These are phyloP conservation scores for Helostoma temminkii DNA, from an alignment of 2,797 vertebrate genomes.

Conservation along the genomic window DNA sequence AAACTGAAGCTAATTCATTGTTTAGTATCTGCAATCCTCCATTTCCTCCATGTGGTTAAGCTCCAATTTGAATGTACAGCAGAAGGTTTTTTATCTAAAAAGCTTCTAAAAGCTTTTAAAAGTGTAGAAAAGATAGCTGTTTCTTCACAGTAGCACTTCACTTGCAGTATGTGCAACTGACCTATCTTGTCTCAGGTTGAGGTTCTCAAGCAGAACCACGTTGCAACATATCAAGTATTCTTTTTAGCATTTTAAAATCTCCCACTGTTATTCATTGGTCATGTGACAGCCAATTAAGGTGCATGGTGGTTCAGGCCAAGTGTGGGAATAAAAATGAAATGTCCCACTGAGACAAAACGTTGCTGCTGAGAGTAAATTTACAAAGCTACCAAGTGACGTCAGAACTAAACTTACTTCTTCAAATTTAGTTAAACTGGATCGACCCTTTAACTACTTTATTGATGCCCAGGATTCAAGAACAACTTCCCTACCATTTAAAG, in stretches of 20 bases:
- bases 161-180: not conserved
- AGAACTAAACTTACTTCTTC: not conserved
- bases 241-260: constrained; percentile 12
- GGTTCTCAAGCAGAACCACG: constrained; percentile 3
- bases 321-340: constrained; percentile 13
- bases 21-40: constrained; percentile 8
- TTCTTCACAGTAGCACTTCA: not conserved
- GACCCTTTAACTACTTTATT: too few species aligned
- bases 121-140: not conserved
- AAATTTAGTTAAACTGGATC: too few species aligned
- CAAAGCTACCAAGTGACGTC: constrained; percentile 1
- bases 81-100: too few species aligned
- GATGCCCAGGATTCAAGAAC: too few species aligned
- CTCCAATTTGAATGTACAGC: constrained; percentile 6
- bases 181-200: constrained; percentile 22
- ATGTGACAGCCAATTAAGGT: constrained; percentile 20
- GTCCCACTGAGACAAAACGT: constrained; percentile 7
- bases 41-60: not conserved
- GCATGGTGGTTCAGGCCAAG: constrained; percentile 22
- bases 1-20: constrained; percentile 9
- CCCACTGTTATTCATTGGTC: constrained; percentile 26
- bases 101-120: constrained; percentile 1
- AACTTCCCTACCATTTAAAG: too few species aligned
- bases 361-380: constrained; percentile 7
- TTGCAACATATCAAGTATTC: too few species aligned